phyloP scores from a whole-genome alignment of 2,888 invertebrate species.

The Chrysotoxum bicinctum region DNA sequence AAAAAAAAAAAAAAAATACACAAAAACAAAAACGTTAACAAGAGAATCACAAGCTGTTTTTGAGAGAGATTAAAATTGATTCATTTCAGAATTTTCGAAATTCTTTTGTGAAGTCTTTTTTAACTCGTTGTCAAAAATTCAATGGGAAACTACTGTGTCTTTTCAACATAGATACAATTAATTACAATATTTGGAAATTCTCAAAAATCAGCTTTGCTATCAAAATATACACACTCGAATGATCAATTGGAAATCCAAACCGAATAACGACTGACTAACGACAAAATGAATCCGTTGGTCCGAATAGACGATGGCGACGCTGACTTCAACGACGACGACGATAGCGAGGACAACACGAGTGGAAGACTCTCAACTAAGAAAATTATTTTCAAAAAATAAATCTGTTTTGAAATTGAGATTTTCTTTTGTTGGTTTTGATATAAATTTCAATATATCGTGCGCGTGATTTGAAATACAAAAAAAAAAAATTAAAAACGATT shows the following conservation, averaged over 20 bases:
- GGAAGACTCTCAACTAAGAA: slow-evolving; percentile 15
- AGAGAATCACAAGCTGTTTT: background rate
- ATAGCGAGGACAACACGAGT: background rate
- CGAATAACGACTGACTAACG: slow-evolving; percentile 46
- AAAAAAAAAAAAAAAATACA: slow-evolving; percentile 23
- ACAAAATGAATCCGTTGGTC: slow-evolving; percentile 34
- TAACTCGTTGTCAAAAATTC: background rate
- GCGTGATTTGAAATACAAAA: slow-evolving; percentile 3
- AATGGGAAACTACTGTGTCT: background rate
- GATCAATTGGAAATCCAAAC: slow-evolving; percentile 46
- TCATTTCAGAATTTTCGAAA: background rate
- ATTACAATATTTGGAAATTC: slow-evolving; percentile 15
- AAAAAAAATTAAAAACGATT: background rate
- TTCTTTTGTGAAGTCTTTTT: background rate
- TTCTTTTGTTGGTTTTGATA: slow-evolving; percentile 11
- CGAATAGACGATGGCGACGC: slow-evolving; percentile 2
- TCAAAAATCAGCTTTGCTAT: slow-evolving; percentile 13
- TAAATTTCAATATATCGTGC: background rate
- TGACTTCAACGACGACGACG: background rate
- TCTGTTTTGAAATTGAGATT: slow-evolving; percentile 16
- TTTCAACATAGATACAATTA: background rate
- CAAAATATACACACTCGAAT: slow-evolving; percentile 40
- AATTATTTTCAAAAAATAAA: slow-evolving; percentile 8
- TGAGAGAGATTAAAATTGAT: background rate
- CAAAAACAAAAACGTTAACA: slow-evolving; percentile 9